Evolutionary conservation across 2,113 vertebrate species (phyloP).

Genomic region (Cololabis saira): DNA sequence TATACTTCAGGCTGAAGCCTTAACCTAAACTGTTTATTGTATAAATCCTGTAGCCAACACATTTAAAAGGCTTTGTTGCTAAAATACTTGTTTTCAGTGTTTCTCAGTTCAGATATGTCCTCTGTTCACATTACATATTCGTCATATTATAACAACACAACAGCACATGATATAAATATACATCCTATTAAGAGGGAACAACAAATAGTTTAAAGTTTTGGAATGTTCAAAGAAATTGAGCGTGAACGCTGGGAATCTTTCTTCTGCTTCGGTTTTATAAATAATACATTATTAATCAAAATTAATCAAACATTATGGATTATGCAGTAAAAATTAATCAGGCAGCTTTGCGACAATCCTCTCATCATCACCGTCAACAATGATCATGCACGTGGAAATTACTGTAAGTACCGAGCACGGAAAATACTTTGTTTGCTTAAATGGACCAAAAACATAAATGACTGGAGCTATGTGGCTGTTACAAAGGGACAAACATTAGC

Average conservation of each 20-base stretch:
- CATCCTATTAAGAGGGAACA: slow-evolving; percentile 45
- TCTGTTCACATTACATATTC: slow-evolving; percentile 75
- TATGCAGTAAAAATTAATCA: slow-evolving; percentile 23
- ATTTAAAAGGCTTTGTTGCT: slow-evolving; percentile 29
- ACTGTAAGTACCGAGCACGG: slow-evolving; percentile 33
- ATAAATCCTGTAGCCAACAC: slow-evolving; percentile 19
- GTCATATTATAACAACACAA: slow-evolving; percentile 70
- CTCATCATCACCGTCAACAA: slow-evolving; percentile 7
- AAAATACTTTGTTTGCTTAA: slow-evolving; percentile 18
- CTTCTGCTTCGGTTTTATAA: slow-evolving; percentile 6
- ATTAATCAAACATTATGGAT: slow-evolving; percentile 23
- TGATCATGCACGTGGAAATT: slow-evolving; percentile 47
- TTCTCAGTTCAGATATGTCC: slow-evolving; percentile 41
- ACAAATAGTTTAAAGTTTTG: slow-evolving; percentile 33
- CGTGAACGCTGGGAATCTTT: slow-evolving; percentile 11
- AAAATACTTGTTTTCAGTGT: slow-evolving; percentile 20
- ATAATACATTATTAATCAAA: slow-evolving; percentile 12
- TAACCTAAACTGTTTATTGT: slow-evolving; percentile 14
- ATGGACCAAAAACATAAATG: slow-evolving; percentile 10
- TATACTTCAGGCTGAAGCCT: slow-evolving; percentile 24
- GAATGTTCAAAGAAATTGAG: slow-evolving; percentile 21
- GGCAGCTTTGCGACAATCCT: slow-evolving; percentile 19
- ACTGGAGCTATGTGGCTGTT: slow-evolving; percentile 19
- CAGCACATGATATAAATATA: slow-evolving; percentile 69
- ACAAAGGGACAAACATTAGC: slow-evolving; percentile 26